Base-by-base conservation (phyloP, 2,113 vertebrate species). In the Prinia subflava region DNA sequence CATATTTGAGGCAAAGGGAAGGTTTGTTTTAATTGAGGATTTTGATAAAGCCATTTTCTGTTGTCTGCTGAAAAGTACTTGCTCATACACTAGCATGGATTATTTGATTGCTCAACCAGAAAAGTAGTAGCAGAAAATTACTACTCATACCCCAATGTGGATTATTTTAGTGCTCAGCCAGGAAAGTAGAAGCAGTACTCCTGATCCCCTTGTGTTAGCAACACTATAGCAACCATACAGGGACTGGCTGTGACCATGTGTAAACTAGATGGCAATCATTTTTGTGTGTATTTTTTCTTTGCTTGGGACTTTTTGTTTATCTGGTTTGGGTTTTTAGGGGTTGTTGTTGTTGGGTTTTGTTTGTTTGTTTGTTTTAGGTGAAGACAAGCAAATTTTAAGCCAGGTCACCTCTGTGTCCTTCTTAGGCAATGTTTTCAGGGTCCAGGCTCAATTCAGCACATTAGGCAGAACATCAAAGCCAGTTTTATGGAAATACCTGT, bases 11-110 rank as follows among this genome's bases (percentile, higher is more conserved):
- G 30, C 52, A 42, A 21, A 60, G 9, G 16, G 23, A 90, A 23
- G 23, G 30, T 74, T 92, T 92, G 81, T 82, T 89, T 94, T 83
- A 90, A 88, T 44, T 68, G 69, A 82, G 57, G 75, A 52, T 64
- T 91, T 82, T 78, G 91, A 84, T 65, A 79, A 82, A 87, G 46
- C 30, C 39, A 10, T 78, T 95, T 94, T 59, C 37, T 62, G 50
- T 35, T 55, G 33, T 30, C 22, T 50, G 53, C 62, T 84, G 17
- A 44, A 15, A 81, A 64, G 60, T 10, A 30, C 37, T 74, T 33
- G 55, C 47, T 89, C 0, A 0, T 33, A 25, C 18, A 35, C 33
- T 41, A 62, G 11, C 1, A 0, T 46, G 28, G 69, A 79, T 83
- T 94, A 50, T 87, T 89, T 64, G n/a, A 42, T 83, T 46, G 49